phyloP scores from a whole-genome alignment of 1,140 invertebrate species.

The Paraescarpia echinospica region DNA sequence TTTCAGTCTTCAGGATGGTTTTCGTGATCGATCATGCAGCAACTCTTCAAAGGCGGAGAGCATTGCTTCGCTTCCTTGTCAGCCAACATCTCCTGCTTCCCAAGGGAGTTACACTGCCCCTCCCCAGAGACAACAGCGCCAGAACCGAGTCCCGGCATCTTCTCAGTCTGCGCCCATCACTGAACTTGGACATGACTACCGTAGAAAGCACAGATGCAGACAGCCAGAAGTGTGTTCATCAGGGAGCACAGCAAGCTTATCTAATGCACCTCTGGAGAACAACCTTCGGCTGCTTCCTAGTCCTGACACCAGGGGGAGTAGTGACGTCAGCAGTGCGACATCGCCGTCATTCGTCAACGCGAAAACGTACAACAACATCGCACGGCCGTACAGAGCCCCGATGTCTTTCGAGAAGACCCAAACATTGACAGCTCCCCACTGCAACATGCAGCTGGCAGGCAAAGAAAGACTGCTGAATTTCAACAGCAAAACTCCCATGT shows the following conservation, averaged over 20 bases:
- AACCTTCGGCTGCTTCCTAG: not conserved
- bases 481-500: not conserved
- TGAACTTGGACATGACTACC: not conserved
- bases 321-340: not conserved
- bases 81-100: not conserved
- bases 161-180: not conserved
- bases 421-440: not conserved
- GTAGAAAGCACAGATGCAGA: not conserved
- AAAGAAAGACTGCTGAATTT: slow-evolving; percentile 1
- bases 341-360: not conserved
- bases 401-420: not conserved
- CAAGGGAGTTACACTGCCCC: not conserved
- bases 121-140: not conserved
- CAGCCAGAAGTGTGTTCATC: not conserved
- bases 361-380: not conserved
- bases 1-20: not conserved
- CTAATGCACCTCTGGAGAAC: not conserved
- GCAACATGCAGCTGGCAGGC: not conserved
- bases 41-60: not conserved
- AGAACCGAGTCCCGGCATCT: not conserved
- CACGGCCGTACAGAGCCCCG: not conserved
- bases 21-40: not conserved
- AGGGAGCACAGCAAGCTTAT: not conserved
- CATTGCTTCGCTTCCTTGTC: not conserved
- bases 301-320: not conserved